Evolutionary conservation across 2,797 vertebrate species (phyloP).

Genomic region (Eospalax fontanierii): DNA sequence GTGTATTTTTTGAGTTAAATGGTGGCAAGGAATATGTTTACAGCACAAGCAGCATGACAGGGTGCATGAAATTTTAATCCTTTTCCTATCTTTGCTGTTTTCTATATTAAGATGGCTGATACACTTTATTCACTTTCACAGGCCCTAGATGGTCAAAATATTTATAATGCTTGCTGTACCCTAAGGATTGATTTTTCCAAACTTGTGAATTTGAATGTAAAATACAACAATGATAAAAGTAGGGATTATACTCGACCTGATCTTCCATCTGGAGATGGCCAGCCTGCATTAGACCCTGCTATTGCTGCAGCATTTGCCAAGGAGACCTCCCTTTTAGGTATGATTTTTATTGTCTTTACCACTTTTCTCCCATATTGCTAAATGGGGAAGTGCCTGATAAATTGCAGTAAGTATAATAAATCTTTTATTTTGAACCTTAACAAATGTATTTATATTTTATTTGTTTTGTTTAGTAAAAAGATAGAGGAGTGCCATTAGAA

Average conservation of each 20-base stretch:
- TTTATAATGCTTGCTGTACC: conserved; percentile 99
- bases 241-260: conserved; percentile 98
- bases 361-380: conserved; percentile 53
- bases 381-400: conserved; percentile 46
- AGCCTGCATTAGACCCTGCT: conserved; percentile 94
- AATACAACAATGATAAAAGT: conserved; percentile 99
- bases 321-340: conserved; percentile 98
- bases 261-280: conserved; percentile 97
- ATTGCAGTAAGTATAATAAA: conserved; percentile 59
- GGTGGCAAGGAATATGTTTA: neutral
- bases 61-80: neutral
- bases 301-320: conserved; percentile 96
- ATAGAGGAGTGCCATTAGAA: neutral
- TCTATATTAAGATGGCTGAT: conserved; percentile 70
- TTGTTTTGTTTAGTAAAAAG: conserved; percentile 20
- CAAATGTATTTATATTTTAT: neutral
- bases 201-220: conserved; percentile 98
- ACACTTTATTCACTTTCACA: conserved; percentile 85
- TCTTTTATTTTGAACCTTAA: conserved; percentile 4
- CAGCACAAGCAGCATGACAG: neutral
- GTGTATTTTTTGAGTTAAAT: conserved; percentile 31
- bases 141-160: conserved; percentile 99
- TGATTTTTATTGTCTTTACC: conserved; percentile 85
- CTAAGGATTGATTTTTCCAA: conserved; percentile 99
- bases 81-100: conserved; percentile 39